Evolutionary conservation across 2,888 invertebrate genomes (phyloP).

Genomic region (Diogma glabrata): DNA sequence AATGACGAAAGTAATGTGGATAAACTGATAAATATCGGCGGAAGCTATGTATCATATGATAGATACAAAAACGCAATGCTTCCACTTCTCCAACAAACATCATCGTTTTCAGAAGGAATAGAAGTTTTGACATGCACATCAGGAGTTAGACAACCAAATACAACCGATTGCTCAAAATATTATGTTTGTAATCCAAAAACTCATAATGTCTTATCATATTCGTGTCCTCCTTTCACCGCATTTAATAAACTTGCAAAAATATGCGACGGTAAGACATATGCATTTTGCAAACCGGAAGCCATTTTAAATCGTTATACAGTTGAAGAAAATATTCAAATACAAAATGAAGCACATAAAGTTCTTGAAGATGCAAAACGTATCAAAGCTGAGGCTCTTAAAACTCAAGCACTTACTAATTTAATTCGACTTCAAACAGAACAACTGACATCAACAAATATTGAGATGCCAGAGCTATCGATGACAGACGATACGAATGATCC

Average conservation of each 20-base stretch:
- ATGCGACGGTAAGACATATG: constrained; percentile 36
- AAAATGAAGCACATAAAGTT: constrained; percentile 30
- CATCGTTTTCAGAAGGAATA: constrained; percentile 11
- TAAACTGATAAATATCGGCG: constrained; percentile 28
- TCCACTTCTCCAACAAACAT: constrained; percentile 17
- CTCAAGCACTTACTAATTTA: background rate
- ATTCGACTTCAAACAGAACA: constrained; percentile 18
- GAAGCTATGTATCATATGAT: constrained; percentile 30
- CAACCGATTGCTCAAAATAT: constrained; percentile 39
- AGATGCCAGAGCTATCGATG: constrained; percentile 13
- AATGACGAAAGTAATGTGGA: background rate
- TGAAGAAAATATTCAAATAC: constrained; percentile 28
- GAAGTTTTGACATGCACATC: constrained; percentile 36
- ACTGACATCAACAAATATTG: constrained; percentile 23
- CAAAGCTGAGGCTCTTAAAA: constrained; percentile 23
- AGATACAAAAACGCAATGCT: constrained; percentile 30
- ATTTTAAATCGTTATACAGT: constrained; percentile 25
- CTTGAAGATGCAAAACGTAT: constrained; percentile 30
- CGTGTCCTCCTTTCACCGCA: constrained; percentile 39
- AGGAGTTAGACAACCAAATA: constrained; percentile 37
- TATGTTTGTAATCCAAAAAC: constrained; percentile 39
- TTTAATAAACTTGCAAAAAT: constrained; percentile 37
- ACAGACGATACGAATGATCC: background rate
- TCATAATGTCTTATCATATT: constrained; percentile 35
- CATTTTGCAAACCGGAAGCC: constrained; percentile 28